Evolutionary conservation across 2,888 invertebrate genomes (phyloP).

Genomic region (Calephelis perditalis): DNA sequence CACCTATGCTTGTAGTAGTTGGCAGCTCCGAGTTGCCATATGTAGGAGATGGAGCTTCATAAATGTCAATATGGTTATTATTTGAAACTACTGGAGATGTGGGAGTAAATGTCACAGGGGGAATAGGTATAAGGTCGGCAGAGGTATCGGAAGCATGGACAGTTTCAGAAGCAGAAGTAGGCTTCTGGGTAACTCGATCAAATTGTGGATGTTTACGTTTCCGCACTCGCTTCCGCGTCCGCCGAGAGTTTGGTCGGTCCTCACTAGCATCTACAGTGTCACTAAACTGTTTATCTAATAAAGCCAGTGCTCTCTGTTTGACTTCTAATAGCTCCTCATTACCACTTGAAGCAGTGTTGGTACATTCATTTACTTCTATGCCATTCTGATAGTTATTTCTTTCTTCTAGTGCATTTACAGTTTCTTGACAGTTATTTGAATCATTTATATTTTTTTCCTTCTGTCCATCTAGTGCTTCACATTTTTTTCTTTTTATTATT

Average conservation of each 20-base stretch:
- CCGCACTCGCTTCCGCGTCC: slow-evolving; percentile 1
- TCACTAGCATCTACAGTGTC: neutral
- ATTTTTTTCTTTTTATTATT: neutral
- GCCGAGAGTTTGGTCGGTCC: neutral
- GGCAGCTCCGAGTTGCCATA: no score
- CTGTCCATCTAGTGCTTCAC: neutral
- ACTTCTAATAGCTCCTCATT: neutral
- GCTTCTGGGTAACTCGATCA: neutral
- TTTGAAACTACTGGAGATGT: no score
- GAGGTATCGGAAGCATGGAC: no score
- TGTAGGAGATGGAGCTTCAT: no score
- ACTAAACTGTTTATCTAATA: neutral
- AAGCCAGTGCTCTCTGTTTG: slow-evolving; percentile 5
- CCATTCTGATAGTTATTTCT: neutral
- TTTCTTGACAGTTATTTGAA: neutral
- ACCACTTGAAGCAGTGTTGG: neutral
- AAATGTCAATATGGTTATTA: no score
- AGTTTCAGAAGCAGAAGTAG: no score
- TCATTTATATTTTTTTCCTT: neutral
- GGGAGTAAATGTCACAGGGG: no score
- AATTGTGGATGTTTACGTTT: neutral
- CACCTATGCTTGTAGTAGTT: no score
- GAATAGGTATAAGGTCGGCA: no score
- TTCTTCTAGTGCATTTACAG: neutral
- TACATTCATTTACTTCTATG: neutral